Percentiles rank a stretch among this genome's conserved stretches.
Evolutionary conservation across 1,140 invertebrate species (phyloP).

Genomic region (Ladona fulva): DNA sequence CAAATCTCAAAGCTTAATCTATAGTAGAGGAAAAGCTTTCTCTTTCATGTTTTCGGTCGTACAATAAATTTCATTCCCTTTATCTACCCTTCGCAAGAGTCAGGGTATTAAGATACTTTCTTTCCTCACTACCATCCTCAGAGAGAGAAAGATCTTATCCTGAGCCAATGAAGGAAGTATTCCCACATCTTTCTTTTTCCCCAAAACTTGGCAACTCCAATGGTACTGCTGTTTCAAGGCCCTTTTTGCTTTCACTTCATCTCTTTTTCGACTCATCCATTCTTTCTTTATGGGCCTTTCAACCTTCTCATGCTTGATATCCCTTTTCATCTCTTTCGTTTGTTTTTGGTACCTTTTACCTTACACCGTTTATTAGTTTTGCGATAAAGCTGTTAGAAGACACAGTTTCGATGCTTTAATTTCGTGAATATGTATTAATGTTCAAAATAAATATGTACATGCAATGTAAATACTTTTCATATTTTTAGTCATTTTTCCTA

Average conservation of each 20-base stretch:
- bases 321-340: no score
- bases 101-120: neutral
- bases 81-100: neutral
- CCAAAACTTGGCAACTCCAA: neutral
- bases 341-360: no score
- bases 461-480: no score
- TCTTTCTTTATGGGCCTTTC: neutral
- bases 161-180: neutral
- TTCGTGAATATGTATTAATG: no score
- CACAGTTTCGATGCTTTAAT: no score
- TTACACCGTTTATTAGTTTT: no score
- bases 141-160: neutral
- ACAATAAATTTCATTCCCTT: neutral
- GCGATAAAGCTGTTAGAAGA: no score
- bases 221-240: neutral
- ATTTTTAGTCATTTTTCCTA: no score
- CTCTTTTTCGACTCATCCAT: neutral
- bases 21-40: no score
- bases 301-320: neutral
- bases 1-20: no score
- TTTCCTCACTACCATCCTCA: neutral
- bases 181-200: conserved; percentile 1
- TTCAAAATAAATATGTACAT: no score
- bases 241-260: neutral
- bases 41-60: no score